Evolutionary conservation across 2,113 vertebrate genomes (phyloP), one percentile per base, ranked within the genome.

Genomic region (Actenoides hombroni): DNA sequence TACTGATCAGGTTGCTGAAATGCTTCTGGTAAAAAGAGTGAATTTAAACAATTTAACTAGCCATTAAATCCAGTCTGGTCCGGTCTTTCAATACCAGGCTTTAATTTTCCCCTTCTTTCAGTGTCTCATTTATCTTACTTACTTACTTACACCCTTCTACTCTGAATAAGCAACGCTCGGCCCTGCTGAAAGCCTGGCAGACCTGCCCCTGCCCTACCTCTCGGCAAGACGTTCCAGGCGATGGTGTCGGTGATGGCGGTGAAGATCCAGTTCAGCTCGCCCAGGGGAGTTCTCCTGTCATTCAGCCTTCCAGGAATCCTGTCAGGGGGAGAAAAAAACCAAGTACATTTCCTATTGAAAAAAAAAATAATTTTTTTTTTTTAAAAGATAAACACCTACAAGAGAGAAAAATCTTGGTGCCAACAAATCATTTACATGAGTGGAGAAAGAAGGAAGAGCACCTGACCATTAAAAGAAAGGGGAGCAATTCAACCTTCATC

Each of bases 231-330:
- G 1, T 99, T 99, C 99, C 99, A 99, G 0, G 99, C 99, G 5
- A 99, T 99, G 48, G 99, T 99, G 97, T 99, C 99, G 0, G 99
- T 99, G 97, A 99, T 99, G 31, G 99, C 99, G 0, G 99, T 99
- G 98, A 99, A 99, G 98, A 99, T 99, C 99, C 99, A 99, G 96
- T 99, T 99, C 92, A 99, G 99, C 86, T 99, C 99, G 51, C 99
- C 99, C 75, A 99, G 98, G 4, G 99, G 99, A 1, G 99, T 99
- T 70, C 99, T 98, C 88, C 99, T 98, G 98, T 99, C 99, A 9
- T 99, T 99, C 90, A 99, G 98, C 79, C 99, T 98, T 37, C 99
- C 99, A 5, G 99, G 99, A 91, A 99, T 99, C 98, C 99, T 99
- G 49, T 20, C 95, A 21, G 53, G 59, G 31, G 89, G 3, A 54